Evolutionary conservation across 2,113 vertebrate species (phyloP), one percentile per base, ranked within the genome.

Genomic region (Lepus timidus): DNA sequence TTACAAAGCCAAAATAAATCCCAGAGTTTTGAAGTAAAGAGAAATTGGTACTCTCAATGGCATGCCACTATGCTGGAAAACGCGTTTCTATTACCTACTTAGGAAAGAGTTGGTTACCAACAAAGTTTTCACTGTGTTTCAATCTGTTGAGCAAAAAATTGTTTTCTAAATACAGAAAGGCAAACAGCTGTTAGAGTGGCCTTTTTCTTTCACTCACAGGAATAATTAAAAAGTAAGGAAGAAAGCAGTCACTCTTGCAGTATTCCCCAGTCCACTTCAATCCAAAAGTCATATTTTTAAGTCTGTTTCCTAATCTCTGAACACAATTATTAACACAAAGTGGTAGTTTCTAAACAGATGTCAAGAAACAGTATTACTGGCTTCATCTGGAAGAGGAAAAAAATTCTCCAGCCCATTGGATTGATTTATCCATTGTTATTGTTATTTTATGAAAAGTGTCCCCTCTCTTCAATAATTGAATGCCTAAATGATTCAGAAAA

Each of bases 341-440:
- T 74, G 7, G 52, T 80, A 75, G 75, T 90, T 82, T 62, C 62
- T 78, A 75, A 81, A 39, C 76, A 22, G 17, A 93, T 85, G 52
- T 61, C 73, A 84, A 71, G 39, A 9, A 85, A 64, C 27, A 67
- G 51, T 52, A 74, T 85, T 74, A 70, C 22, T 73, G 25, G 29
- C 51, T 85, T 62, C 1, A 62, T 5, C 17, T 8, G 29, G 65
- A 78, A 58, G 20, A 76, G 23, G n/a, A 29, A 10, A 6, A 74
- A 55, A 74, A 25, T 0, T 13, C 25, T 70, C 36, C 12, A 75
- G 51, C 8, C 33, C 20, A 71, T 70, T 76, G 58, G 3, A 51
- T 62, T 90, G 5, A 65, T 20, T 94, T 91, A 22, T 78, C 29
- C 55, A 55, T 22, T 62, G 25, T 74, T 84, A 55, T 22, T 62